Percentiles rank a stretch among this genome's conserved stretches.
Conservation (phyloP, 2,797 vertebrate species). For the Limosa lapponica region DNA sequence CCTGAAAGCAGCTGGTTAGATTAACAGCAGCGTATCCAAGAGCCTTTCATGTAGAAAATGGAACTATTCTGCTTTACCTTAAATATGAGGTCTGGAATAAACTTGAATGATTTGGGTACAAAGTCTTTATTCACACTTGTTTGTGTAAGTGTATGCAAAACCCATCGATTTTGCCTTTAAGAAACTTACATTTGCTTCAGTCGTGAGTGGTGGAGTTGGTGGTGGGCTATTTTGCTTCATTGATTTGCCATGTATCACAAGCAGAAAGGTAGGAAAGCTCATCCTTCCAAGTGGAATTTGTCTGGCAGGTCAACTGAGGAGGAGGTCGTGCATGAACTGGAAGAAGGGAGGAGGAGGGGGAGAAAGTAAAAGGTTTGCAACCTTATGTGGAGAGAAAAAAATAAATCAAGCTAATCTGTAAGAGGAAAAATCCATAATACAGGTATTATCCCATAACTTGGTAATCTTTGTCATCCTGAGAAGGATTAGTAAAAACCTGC, state of each 20-base stretch:
- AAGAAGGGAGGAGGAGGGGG: not conserved
- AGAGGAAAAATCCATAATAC: not conserved
- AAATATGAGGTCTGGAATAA: slow-evolving; percentile 63
- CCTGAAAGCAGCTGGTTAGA: not conserved
- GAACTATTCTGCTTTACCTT: slow-evolving; percentile 37
- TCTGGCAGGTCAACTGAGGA: not conserved
- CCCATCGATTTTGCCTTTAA: not conserved
- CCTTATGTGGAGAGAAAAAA: not conserved
- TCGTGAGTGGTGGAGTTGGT: not conserved
- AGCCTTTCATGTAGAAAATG: slow-evolving; percentile 20
- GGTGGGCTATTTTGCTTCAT: not conserved
- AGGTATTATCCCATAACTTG: rapidly evolving
- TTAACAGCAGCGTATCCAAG: not conserved
- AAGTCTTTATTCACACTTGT: slow-evolving; percentile 41
- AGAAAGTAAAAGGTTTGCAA: not conserved
- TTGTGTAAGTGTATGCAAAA: not conserved
- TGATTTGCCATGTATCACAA: not conserved
- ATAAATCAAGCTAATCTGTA: not conserved
- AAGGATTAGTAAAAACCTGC: not conserved
- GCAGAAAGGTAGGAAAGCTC: not conserved
- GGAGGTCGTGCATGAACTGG: not conserved
- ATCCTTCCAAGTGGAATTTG: not conserved
- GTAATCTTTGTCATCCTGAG: not conserved
- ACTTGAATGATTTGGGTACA: slow-evolving; percentile 50
- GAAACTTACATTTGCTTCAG: not conserved